These are phyloP conservation scores for Delphinus delphis DNA, from an alignment of 2,113 vertebrate genomes.

Conservation along the genomic window DNA sequence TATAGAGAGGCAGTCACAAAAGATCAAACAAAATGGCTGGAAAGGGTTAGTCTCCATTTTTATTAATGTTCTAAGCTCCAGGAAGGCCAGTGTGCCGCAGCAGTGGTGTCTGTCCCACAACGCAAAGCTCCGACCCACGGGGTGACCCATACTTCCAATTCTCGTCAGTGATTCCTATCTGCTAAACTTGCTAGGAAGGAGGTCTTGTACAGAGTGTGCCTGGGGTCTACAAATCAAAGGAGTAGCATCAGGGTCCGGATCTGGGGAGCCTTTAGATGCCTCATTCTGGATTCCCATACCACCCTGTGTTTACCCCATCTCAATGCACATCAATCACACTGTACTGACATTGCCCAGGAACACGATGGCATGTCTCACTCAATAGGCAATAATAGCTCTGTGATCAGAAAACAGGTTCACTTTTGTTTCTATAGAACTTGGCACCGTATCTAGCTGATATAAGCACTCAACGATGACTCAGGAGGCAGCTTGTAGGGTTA, in stretches of 20 bases:
- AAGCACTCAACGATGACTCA: not conserved
- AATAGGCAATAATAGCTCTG: not conserved
- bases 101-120: not conserved
- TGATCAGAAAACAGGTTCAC: not conserved
- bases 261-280: not conserved
- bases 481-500: not conserved
- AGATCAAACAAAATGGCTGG: not conserved
- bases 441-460: not conserved
- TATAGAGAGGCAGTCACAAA: not conserved
- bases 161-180: not conserved
- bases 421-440: not conserved
- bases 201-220: not conserved
- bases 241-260: not conserved
- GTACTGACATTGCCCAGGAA: not conserved
- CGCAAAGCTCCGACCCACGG: not conserved
- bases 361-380: not conserved
- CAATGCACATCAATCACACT: not conserved
- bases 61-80: not conserved
- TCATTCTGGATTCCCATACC: not conserved
- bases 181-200: not conserved
- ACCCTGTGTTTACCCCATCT: not conserved
- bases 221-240: not conserved
- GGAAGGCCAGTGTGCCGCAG: not conserved
- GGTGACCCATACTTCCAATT: not conserved
- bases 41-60: not conserved